Conservation (phyloP, 1,140 invertebrate species). For the Cyclargus thomasi region DNA sequence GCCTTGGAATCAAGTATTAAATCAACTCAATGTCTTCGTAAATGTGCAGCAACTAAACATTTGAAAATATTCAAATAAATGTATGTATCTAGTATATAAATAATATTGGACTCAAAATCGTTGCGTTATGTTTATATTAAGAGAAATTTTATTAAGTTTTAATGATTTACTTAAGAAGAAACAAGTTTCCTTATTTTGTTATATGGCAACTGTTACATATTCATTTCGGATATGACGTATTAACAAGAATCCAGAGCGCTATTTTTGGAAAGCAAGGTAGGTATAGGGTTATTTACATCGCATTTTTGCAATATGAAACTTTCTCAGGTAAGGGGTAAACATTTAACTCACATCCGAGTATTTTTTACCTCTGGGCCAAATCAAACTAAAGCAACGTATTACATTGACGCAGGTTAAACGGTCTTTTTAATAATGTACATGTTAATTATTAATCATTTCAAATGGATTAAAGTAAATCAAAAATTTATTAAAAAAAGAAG, state of each 20-base stretch:
- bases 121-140: background rate
- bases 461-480: too few relatives aligned
- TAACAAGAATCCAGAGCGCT: slow-evolving; percentile 50
- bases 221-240: slow-evolving; percentile 56
- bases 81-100: background rate
- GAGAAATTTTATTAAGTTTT: background rate
- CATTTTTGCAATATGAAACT: slow-evolving; percentile 72
- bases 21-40: slow-evolving; percentile 22
- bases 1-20: slow-evolving; percentile 43
- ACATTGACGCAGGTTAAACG: too few relatives aligned
- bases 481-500: too few relatives aligned
- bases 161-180: background rate
- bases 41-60: slow-evolving; percentile 21
- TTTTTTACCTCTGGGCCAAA: too few relatives aligned
- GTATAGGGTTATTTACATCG: slow-evolving; percentile 64
- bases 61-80: background rate
- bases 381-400: too few relatives aligned
- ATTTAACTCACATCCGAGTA: too few relatives aligned
- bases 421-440: too few relatives aligned
- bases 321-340: too few relatives aligned
- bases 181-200: slow-evolving; percentile 14
- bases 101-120: background rate
- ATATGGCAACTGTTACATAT: slow-evolving; percentile 42
- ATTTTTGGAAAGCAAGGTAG: slow-evolving; percentile 68
- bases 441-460: too few relatives aligned